A percentile compares a stretch with the other conserved stretches of the same genome.
Conservation (phyloP, 1,140 invertebrate species). For the Orchestia grillus region DNA sequence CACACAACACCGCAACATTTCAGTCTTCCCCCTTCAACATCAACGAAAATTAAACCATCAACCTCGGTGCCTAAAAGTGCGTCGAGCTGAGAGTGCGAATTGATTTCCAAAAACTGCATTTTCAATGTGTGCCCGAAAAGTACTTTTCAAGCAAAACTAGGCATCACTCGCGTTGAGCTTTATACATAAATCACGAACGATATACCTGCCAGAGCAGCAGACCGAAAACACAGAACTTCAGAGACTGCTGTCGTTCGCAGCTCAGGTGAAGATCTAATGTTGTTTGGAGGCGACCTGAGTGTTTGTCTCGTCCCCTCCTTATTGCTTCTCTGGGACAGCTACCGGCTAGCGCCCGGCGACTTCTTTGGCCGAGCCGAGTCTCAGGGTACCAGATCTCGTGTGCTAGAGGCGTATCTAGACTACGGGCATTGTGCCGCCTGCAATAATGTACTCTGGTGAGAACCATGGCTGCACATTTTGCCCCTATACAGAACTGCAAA, state of each 20-base stretch:
- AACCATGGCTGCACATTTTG: not conserved
- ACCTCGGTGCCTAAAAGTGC: too few relatives aligned
- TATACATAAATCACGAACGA: not conserved
- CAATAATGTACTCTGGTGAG: not conserved
- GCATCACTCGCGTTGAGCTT: not conserved
- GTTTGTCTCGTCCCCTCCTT: not conserved
- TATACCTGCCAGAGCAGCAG: not conserved
- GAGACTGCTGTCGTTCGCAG: not conserved
- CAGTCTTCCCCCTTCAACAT: too few relatives aligned
- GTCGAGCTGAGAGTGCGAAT: too few relatives aligned
- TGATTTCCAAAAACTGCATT: too few relatives aligned
- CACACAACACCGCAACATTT: too few relatives aligned
- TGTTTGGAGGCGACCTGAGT: not conserved
- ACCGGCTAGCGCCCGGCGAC: not conserved
- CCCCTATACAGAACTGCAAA: too few relatives aligned
- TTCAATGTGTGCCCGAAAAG: not conserved
- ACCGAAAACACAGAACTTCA: not conserved
- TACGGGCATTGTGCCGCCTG: not conserved
- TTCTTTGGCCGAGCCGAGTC: not conserved
- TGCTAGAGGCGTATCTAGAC: not conserved
- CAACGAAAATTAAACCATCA: too few relatives aligned
- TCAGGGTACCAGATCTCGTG: not conserved
- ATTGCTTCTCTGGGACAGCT: not conserved
- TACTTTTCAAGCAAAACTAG: not conserved
- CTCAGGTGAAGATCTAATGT: conserved; percentile 1